Conservation (phyloP, 2,797 vertebrate genomes). For the Poecilia wingei region DNA sequence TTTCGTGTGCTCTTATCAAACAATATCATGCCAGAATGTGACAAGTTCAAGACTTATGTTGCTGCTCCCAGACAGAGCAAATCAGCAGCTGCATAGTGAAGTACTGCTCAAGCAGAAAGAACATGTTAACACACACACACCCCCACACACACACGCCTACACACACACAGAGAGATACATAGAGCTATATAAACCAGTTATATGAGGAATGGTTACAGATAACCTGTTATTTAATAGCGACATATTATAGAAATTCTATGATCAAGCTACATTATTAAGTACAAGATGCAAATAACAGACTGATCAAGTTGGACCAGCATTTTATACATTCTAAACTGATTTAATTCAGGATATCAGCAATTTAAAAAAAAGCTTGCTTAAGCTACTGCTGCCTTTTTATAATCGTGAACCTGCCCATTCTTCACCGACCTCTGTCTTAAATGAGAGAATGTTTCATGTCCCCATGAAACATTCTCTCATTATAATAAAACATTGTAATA, state of each 20-base stretch:
- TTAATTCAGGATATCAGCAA: not conserved
- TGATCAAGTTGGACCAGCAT: not conserved
- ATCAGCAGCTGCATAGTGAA: conserved; percentile 42
- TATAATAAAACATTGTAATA: not conserved
- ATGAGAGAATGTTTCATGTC: no score
- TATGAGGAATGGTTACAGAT: not conserved
- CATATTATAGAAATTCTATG: not conserved
- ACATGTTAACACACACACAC: not conserved
- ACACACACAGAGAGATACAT: no score
- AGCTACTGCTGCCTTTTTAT: not conserved
- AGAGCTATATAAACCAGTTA: not conserved
- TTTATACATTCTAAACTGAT: not conserved
- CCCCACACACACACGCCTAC: not conserved
- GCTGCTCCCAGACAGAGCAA: conserved; percentile 48
- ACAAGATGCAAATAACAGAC: not conserved
- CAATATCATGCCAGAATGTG: conserved; percentile 37
- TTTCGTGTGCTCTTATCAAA: conserved; percentile 55
- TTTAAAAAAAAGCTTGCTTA: not conserved
- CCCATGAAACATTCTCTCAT: not conserved
- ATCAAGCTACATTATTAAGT: not conserved
- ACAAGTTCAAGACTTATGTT: conserved; percentile 53
- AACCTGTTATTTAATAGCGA: not conserved
- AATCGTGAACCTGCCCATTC: not conserved
- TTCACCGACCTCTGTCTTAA: not conserved
- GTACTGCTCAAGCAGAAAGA: conserved; percentile 37